Evolutionary conservation across 1,140 invertebrate species (phyloP).

Genomic region (Drosophila melanica): DNA sequence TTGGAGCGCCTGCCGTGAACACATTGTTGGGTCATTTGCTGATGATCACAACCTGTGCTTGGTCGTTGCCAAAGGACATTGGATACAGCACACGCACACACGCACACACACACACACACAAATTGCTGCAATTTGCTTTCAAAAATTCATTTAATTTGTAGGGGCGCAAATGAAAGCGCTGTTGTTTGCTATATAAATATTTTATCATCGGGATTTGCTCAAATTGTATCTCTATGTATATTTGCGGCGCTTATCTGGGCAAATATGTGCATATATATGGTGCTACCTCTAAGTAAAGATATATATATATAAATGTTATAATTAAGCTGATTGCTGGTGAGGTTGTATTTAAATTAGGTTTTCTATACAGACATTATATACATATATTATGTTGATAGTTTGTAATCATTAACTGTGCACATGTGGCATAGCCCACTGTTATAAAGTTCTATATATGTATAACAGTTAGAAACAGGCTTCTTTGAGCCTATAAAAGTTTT

Average conservation of each 20-base stretch:
- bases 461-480: too few species aligned
- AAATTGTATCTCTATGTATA: not conserved
- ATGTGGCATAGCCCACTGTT: too few species aligned
- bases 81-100: not conserved
- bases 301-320: not conserved
- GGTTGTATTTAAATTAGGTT: not conserved
- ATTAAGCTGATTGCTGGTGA: slow-evolving; percentile 1
- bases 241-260: slow-evolving; percentile 27
- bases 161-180: not conserved
- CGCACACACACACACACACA: not conserved
- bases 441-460: too few species aligned
- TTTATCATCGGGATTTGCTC: slow-evolving; percentile 28
- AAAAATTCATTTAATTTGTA: slow-evolving; percentile 19
- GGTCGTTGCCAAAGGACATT: slow-evolving; percentile 19
- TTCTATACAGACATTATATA: not conserved
- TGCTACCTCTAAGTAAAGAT: not conserved
- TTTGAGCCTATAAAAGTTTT: too few species aligned
- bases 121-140: slow-evolving; percentile 13
- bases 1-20: slow-evolving; percentile 28
- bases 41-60: not conserved
- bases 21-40: slow-evolving; percentile 20
- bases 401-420: not conserved
- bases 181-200: slow-evolving; percentile 40
- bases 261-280: slow-evolving; percentile 14
- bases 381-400: not conserved